A percentile compares a stretch with the other conserved stretches of the same genome.
Conservation (phyloP, 2,113 vertebrate species). For the Meles meles region DNA sequence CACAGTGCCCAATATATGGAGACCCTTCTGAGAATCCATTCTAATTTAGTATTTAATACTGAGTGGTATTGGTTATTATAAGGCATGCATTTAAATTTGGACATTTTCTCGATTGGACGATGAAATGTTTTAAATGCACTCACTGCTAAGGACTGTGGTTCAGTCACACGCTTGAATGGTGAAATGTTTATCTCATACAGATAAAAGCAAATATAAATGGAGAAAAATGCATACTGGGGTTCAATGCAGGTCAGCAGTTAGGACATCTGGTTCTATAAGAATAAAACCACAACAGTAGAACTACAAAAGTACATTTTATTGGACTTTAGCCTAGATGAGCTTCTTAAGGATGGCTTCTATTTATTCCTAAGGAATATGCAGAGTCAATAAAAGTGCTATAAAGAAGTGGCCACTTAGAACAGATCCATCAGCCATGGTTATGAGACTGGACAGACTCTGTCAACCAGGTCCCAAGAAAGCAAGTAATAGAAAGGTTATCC, state of each 20-base stretch:
- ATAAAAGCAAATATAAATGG: background rate
- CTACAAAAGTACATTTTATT: background rate
- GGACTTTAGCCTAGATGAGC: background rate
- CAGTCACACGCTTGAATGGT: background rate
- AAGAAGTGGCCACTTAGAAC: background rate
- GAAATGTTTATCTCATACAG: background rate
- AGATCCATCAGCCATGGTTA: too few species aligned
- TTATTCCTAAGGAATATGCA: background rate
- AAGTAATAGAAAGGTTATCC: background rate
- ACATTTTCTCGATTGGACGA: background rate
- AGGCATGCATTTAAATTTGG: background rate
- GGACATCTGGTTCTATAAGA: too few species aligned
- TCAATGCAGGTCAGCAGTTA: background rate
- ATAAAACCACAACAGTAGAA: background rate
- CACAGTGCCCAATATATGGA: background rate
- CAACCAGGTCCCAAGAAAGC: background rate
- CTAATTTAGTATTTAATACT: background rate
- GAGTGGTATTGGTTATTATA: background rate
- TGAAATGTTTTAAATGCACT: background rate
- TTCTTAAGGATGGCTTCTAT: too few species aligned
- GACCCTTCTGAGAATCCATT: background rate
- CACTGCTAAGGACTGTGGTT: background rate
- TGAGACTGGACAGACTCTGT: background rate
- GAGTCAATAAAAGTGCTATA: background rate
- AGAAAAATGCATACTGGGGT: background rate